Evolutionary conservation across 2,113 vertebrate genomes (phyloP).

Genomic region (Actenoides lindsayi): DNA sequence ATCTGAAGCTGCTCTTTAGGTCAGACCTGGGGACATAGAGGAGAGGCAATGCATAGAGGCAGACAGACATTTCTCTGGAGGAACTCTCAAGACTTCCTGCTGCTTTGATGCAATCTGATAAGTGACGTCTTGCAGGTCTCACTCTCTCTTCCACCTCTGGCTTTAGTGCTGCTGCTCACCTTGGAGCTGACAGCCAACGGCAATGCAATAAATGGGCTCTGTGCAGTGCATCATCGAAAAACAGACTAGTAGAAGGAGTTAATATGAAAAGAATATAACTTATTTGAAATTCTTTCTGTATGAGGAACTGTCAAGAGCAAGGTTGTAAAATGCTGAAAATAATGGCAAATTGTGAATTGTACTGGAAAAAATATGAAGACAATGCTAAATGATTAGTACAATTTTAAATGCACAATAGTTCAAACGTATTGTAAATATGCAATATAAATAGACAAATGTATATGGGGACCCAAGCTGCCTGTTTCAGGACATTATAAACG

Average conservation of each 20-base stretch:
- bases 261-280: neutral
- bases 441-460: neutral
- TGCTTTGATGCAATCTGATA: neutral
- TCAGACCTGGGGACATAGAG: neutral
- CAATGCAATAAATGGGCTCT: neutral
- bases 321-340: neutral
- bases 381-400: neutral
- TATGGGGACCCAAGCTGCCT: neutral
- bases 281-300: neutral
- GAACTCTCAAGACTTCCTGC: neutral
- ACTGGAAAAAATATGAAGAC: neutral
- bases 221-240: neutral
- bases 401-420: neutral
- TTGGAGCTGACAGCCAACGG: neutral
- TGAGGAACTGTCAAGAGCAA: accelerated
- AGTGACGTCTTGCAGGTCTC: neutral
- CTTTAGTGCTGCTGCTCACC: neutral
- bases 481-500: neutral
- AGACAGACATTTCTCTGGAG: neutral
- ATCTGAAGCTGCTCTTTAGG: neutral
- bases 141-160: neutral
- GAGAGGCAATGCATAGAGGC: neutral
- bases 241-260: neutral
- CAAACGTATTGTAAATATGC: neutral
- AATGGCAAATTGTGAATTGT: neutral